Base-by-base conservation (phyloP, 2,797 vertebrate genomes). In the Gastrophryne carolinensis region DNA sequence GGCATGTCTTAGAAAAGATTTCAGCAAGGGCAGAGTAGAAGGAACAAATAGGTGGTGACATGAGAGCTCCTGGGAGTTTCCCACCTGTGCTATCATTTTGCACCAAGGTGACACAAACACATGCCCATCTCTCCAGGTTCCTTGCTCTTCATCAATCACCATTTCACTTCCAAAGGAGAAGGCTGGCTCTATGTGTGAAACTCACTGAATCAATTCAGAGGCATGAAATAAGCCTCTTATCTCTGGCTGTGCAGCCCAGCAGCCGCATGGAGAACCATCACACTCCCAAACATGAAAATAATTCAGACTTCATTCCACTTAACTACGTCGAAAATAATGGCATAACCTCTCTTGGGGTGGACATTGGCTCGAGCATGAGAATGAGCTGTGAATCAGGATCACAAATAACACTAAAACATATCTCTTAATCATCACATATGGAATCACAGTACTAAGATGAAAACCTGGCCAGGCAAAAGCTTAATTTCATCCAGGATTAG, bases 161-260 rank as follows among this genome's bases (percentile, higher is more conserved):
- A n/a, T 41, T 65, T 32, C 37, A 21, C 58, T 37, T 23, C 23
- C 17, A 47, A 71, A 66, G 29, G 17, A 37, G 24, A 57, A 49
- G 75, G 53, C 65, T n/a, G 52, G 26, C 49, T 63, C 41, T 41
- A 30, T 72, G 39, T 24, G 24, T 34, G 17, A 58, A 47, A 78
- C 52, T 12, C 17, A 39, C 61, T 41, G 24, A 78, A 78, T 78
- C 75, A 78, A 78, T 78, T 78, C 30, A 34, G 39, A 65, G 32
- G 52, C 75, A 72, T 56, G 68, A 78, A 78, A 78, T 72, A 78
- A 72, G 52, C 68, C 50, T 71, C 75, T 77, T 78, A 78, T 78
- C 75, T 72, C 61, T 65, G 13, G 23, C 50, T 65, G 58, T 77
- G 66, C 75, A 78, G 68, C 35, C 56, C 50, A 65, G 75, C 39